phyloP scores from a whole-genome alignment of 2,797 vertebrate species.

The Tragopan temminckii region DNA sequence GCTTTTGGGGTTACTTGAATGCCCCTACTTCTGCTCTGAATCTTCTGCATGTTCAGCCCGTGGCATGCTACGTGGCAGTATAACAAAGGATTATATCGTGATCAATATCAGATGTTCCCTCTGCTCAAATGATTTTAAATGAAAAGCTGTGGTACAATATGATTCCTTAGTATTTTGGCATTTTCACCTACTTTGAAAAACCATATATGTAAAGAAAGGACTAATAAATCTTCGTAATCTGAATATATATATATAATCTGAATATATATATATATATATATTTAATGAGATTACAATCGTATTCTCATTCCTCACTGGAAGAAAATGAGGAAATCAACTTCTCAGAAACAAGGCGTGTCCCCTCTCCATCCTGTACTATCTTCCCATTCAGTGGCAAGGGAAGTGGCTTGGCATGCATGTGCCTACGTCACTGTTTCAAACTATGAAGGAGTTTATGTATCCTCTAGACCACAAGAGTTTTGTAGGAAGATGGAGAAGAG shows the following conservation, averaged over 20 bases:
- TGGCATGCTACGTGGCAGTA: background rate
- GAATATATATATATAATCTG: too few species aligned
- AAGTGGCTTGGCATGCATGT: background rate
- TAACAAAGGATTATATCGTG: background rate
- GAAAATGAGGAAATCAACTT: background rate
- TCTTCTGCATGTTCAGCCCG: background rate
- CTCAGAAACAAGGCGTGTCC: background rate
- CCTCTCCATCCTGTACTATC: background rate
- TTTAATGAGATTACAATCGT: background rate
- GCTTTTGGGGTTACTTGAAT: background rate
- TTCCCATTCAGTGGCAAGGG: background rate
- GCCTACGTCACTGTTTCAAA: background rate
- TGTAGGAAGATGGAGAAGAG: background rate
- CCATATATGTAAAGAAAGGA: background rate
- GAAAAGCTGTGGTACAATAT: rapidly evolving
- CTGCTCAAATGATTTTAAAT: background rate
- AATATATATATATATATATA: too few species aligned
- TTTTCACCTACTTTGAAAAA: background rate
- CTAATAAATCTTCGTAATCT: background rate
- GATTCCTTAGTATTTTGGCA: background rate
- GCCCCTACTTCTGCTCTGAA: background rate
- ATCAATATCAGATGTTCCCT: background rate
- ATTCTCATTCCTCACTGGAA: background rate
- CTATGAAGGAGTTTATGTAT: background rate
- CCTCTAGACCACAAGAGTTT: rapidly evolving